A percentile compares a stretch with the other conserved stretches of the same genome.
Conservation (phyloP, 1,140 invertebrate species). For the Bactericera cockerelli region DNA sequence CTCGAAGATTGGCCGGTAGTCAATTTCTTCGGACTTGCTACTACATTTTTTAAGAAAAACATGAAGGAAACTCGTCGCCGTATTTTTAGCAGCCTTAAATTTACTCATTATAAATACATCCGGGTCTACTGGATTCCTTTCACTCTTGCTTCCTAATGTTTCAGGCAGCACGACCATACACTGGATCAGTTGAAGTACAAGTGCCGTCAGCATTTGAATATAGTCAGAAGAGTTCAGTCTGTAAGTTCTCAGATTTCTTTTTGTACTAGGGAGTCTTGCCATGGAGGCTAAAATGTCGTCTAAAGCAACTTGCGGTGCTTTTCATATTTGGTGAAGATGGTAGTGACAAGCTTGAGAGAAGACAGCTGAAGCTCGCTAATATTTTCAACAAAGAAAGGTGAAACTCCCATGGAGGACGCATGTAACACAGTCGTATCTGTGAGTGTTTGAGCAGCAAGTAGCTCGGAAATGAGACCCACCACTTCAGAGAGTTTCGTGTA, state of each 20-base stretch:
- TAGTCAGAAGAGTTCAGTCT: conserved; percentile 71
- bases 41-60: conserved; percentile 94
- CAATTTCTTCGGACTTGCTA: conserved; percentile 86
- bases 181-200: conserved; percentile 92
- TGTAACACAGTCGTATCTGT: conserved; percentile 83
- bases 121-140: conserved; percentile 37
- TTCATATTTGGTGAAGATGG: conserved; percentile 89
- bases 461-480: conserved; percentile 72
- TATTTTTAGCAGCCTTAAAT: conserved; percentile 81
- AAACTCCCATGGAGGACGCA: conserved; percentile 81
- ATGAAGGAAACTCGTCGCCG: conserved; percentile 84
- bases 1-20: conserved; percentile 94
- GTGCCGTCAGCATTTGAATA: conserved; percentile 97
- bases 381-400: conserved; percentile 97
- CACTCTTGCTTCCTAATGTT: conserved; percentile 33
- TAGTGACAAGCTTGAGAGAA: conserved; percentile 88
- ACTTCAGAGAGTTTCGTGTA: conserved; percentile 89
- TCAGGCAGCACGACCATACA: conserved; percentile 84
- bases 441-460: conserved; percentile 76
- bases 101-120: conserved; percentile 80
- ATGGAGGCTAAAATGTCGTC: conserved; percentile 98
- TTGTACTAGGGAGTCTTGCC: conserved; percentile 89
- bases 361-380: conserved; percentile 91
- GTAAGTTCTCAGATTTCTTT: conserved; percentile 80
- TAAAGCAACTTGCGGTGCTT: conserved; percentile 84